Base-by-base conservation (phyloP, 2,113 vertebrate genomes). In the Catharus fuscescens region DNA sequence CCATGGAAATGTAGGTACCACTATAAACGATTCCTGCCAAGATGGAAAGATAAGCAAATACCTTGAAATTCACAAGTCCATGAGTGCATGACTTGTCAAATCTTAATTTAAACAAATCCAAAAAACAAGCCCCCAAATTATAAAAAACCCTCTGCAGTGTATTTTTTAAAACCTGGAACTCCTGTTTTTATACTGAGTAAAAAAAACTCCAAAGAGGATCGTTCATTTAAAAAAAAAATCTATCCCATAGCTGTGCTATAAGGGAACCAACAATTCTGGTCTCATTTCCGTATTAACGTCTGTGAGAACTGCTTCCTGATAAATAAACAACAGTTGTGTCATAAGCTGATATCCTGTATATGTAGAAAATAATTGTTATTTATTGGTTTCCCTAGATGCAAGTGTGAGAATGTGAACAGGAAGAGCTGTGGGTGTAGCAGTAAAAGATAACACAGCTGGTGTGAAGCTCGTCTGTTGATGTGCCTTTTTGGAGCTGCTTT, bases 381-480 rank as follows among this genome's bases (percentile, higher is more conserved):
- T 52, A 42, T 12, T 47, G 29, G n/a, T 74, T 81, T 90, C 38
- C 38, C 40, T 28, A 69, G 42, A 57, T 48, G 18, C 36, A 82
- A 60, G 44, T 53, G n/a, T 90, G 59, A 91, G 70, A 90, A 62
- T 1, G 1, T 65, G n/a, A 88, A 28, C 57, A 92, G 85, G 79
- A 96, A 94, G 45, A 69, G 40, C n/a, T 38, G 32, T 79, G 66
- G 78, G 88, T 73, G 74, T 65, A 70, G 40, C 85, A 92, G 50
- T 44, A 90, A 76, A 94, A 93, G 85, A 82, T 60, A 60, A 82
- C 60, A 34, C 23, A 53, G 48, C 18, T 36, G 21, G 42, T 48
- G 11, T 38, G 50, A 72, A 72, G 5, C 14, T 73, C 76, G 32
- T 71, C 40, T 59, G 60, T 71, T 18, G 25, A 70, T 36, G 17